Evolutionary conservation across 2,888 invertebrate genomes (phyloP).

Genomic region (Dermolepida albohirtum): DNA sequence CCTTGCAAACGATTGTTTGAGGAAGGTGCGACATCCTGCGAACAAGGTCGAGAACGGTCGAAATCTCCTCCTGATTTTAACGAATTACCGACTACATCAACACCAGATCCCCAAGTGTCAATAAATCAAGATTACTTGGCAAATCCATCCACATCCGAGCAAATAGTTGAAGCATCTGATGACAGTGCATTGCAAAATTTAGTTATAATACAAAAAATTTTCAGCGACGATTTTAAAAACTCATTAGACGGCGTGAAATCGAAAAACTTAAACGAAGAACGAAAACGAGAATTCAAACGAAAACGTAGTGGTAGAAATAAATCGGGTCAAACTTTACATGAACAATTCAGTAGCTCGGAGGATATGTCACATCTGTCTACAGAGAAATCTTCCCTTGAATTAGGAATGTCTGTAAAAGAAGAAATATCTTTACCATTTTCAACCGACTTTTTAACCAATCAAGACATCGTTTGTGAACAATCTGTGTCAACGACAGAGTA

Average conservation of each 20-base stretch:
- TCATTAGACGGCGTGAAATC: conserved; percentile 73
- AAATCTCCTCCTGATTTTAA: conserved; percentile 22
- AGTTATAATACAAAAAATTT: conserved; percentile 45
- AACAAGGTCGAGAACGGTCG: conserved; percentile 6
- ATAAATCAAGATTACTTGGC: conserved; percentile 66
- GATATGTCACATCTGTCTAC: background rate
- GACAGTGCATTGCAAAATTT: conserved; percentile 1
- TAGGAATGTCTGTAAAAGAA: conserved; percentile 1
- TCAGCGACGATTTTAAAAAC: conserved; percentile 65
- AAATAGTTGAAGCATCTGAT: conserved; percentile 56
- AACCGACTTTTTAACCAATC: conserved; percentile 9
- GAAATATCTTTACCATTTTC: background rate
- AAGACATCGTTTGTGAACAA: conserved; percentile 37
- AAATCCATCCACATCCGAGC: conserved; percentile 65
- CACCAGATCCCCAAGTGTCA: conserved; percentile 64
- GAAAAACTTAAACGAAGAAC: conserved; percentile 43
- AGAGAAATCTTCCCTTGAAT: background rate
- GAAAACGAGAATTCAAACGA: conserved; percentile 44
- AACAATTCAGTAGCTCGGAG: background rate
- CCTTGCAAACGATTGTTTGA: conserved; percentile 17
- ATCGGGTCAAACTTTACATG: background rate
- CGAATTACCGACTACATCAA: conserved; percentile 35
- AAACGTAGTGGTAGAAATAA: conserved; percentile 10
- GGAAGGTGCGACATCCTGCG: background rate
- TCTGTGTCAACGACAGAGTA: background rate